Base-by-base conservation (phyloP, 2,888 invertebrate genomes). In the Danaus chrysippus region DNA sequence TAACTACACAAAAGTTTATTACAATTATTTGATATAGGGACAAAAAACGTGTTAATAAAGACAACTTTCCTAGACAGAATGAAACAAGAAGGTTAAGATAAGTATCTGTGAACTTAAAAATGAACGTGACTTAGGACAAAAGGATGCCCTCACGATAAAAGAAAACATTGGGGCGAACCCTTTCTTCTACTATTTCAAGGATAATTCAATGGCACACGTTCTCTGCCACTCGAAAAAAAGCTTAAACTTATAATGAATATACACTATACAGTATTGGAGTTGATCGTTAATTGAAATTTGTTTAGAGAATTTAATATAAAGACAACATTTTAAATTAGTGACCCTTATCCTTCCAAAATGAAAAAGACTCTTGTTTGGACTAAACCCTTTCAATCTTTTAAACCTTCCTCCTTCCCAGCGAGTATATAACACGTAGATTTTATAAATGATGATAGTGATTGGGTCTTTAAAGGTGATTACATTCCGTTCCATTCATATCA, bases 401-500 rank as follows among this genome's bases (percentile, higher is more conserved):
- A 49, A 49, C 49, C 49, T 17, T 10, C 10, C 49, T 49, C 46
- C 13, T 49, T 17, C 10, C 49, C 49, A 17, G 23, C 43, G 42
- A 52, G 46, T 19, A 54, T 63, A 59, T 49, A 63, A 59, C 57
- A 34, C 23, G 23, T 34, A 57, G 10, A 15, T 55, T 15, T 55
- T 42, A 55, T 55, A 56, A 46, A 57, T 59, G 60, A 53, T 62
- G 62, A 54, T 49, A 62, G 58, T 61, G 54, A 63, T 69, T 15
- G 49, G 49, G 49, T 62, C 55, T 52, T 56, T 63, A 56, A 43
- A 55, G 58, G 66, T 62, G 65, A 66, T 65, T 67, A 63, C 65
- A 64, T 58, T 53, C 54, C 60, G 43, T 43, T 64, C 67, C 67
- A 68, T 66, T 59, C 63, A 69, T 71, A 71, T 66, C 59, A 70